Base-by-base conservation (phyloP, 2,113 vertebrate species). In the Dipodomys merriami region DNA sequence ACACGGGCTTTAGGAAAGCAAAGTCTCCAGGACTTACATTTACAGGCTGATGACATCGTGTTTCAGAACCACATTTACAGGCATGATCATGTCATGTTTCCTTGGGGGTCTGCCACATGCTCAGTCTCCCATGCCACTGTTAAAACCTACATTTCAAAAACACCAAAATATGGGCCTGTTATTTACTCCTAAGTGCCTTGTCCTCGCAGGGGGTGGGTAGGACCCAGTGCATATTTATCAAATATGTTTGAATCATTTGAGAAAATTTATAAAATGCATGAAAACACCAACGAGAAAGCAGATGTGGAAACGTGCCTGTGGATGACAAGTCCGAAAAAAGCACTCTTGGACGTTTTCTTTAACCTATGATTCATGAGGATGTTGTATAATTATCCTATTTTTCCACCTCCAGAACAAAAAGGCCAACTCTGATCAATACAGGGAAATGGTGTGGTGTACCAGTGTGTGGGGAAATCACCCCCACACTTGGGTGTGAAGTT, bases 131-230 rank as follows among this genome's bases (percentile, higher is more conserved):
- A 1, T 46, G 16, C 1, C 30, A 29, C 69, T 87, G 84, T 30
- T 20, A 69, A 65, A 83, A 15, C 30, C 7, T 30, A 53, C 2
- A 7, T 35, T 62, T 68, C 7, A 20, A 77, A 82, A 72, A 12
- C 69, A 3, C 4, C 29, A 12, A 60, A 7, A 13, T 29, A 0
- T 6, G 5, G 1, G 19, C 10, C 16, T 1, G 1, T 15, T 53
- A 4, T n/a, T 5, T 1, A 60, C 11, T 53, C 16, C 53, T 62
- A 44, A 80, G 57, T 60, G 6, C 15, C 9, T 22, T 29, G 33
- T 49, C 49, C 49, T 49, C 49, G 2, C 49, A 49, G 49, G 49
- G 49, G 8, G 12, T 49, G 49, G 49, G 49, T 12, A 12, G 49
- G 49, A 11, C 44, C 46, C 44, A 67, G 35, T 62, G 18, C 65